Evolutionary conservation across 2,888 invertebrate genomes (phyloP).

Genomic region (Gymnosoma rotundatum): DNA sequence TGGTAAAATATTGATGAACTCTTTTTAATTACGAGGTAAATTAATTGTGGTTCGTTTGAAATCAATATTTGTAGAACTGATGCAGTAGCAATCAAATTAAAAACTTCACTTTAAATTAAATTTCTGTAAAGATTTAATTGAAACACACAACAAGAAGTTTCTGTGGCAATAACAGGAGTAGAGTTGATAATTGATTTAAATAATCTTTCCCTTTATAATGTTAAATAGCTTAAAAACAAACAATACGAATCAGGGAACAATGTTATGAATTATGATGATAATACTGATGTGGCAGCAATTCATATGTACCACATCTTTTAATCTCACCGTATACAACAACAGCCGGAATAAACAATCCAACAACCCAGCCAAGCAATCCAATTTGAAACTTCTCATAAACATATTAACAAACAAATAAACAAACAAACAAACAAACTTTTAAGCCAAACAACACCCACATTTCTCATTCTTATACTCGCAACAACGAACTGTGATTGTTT

Average conservation of each 20-base stretch:
- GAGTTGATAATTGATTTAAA: conserved; percentile 60
- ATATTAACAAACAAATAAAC: conserved; percentile 22
- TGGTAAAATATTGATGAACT: too few relatives aligned
- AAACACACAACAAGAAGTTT: conserved; percentile 12
- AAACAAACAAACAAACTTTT: conserved; percentile 19
- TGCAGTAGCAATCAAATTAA: not conserved
- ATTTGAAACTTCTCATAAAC: conserved; percentile 44
- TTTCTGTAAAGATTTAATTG: conserved; percentile 1
- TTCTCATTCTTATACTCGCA: conserved; percentile 34
- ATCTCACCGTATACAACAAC: conserved; percentile 35
- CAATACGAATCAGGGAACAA: conserved; percentile 57
- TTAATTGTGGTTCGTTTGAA: too few relatives aligned
- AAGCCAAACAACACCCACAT: conserved; percentile 28
- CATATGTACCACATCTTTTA: conserved; percentile 61
- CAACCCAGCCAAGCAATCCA: conserved; percentile 47
- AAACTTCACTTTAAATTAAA: conserved; percentile 14
- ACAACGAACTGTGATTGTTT: conserved; percentile 57
- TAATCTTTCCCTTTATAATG: conserved; percentile 65
- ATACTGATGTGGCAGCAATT: conserved; percentile 47
- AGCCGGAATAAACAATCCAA: conserved; percentile 20
- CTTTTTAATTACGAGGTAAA: too few relatives aligned
- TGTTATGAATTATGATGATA: conserved; percentile 63
- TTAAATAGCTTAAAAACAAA: conserved; percentile 64
- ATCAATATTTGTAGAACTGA: not conserved
- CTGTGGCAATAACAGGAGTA: conserved; percentile 13